Evolutionary conservation across 2,797 vertebrate species (phyloP).

Genomic region (Mycteria americana): DNA sequence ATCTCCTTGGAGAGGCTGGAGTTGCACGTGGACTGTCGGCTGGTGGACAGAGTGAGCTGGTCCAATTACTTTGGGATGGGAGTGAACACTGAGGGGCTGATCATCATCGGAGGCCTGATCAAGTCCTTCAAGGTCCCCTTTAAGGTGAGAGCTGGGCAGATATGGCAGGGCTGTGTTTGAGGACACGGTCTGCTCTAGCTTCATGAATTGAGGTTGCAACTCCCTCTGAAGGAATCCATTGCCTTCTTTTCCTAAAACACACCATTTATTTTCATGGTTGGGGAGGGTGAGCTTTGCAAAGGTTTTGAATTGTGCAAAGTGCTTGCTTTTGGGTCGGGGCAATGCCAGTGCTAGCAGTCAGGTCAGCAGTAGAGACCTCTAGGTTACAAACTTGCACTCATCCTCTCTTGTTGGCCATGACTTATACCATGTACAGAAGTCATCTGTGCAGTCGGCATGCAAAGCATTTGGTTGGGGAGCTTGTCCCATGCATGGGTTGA

Average conservation of each 20-base stretch:
- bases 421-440: background rate
- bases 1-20: constrained; percentile 78
- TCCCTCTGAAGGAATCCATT: background rate
- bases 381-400: background rate
- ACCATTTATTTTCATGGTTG: fast-evolving
- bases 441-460: background rate
- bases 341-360: background rate
- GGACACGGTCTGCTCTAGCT: background rate
- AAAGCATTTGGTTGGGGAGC: background rate
- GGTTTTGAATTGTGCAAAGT: background rate
- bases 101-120: constrained; percentile 83
- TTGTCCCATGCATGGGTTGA: background rate
- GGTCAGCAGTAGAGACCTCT: background rate
- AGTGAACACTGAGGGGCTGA: constrained; percentile 79
- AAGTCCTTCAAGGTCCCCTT: constrained; percentile 86
- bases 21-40: constrained; percentile 84
- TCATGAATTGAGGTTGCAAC: background rate
- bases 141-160: constrained; percentile 72
- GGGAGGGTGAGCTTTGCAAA: background rate
- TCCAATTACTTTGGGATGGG: constrained; percentile 77
- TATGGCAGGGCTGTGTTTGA: background rate
- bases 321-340: background rate
- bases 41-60: constrained; percentile 86
- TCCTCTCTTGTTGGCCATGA: background rate
- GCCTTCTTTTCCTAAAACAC: background rate